Percentiles rank a stretch among this genome's conserved stretches.
phyloP scores from a whole-genome alignment of 2,888 invertebrate genomes.

The Calliopum simillimum region DNA sequence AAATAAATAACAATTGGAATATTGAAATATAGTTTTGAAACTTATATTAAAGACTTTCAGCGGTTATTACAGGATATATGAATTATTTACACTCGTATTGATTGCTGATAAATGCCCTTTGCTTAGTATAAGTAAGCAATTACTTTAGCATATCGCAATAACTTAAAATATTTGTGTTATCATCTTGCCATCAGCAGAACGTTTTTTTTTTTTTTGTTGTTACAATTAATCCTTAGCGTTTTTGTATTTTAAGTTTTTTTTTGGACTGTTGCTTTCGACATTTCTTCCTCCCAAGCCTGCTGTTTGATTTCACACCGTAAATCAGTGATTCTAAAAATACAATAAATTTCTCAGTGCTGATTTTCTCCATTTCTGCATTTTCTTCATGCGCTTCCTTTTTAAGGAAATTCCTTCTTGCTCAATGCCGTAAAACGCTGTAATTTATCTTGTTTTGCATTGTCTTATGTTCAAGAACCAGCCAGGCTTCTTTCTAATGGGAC shows the following conservation, averaged over 20 bases:
- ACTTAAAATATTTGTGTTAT: neutral
- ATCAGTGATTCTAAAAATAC: neutral
- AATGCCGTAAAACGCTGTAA: conserved; percentile 19
- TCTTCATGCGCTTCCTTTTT: no score
- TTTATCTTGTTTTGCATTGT: neutral
- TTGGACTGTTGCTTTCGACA: neutral
- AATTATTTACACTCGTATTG: no score
- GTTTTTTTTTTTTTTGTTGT: neutral
- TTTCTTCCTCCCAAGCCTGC: neutral
- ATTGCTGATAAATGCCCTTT: no score
- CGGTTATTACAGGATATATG: no score
- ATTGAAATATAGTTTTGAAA: no score
- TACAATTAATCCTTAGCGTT: neutral
- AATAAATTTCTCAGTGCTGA: no score
- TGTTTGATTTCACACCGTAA: conserved; percentile 31
- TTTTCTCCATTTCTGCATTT: no score
- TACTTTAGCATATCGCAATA: neutral
- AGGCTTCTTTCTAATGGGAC: neutral
- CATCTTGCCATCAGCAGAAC: conserved; percentile 5
- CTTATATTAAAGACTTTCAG: no score
- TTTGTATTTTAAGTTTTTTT: neutral
- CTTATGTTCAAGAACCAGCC: neutral
- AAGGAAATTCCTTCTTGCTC: neutral
- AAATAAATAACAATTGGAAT: no score
- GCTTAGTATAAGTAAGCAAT: no score